Percentiles rank a stretch among this genome's conserved stretches.
Evolutionary conservation across 2,797 vertebrate species (phyloP).

Genomic region (Geotrypetes seraphini): DNA sequence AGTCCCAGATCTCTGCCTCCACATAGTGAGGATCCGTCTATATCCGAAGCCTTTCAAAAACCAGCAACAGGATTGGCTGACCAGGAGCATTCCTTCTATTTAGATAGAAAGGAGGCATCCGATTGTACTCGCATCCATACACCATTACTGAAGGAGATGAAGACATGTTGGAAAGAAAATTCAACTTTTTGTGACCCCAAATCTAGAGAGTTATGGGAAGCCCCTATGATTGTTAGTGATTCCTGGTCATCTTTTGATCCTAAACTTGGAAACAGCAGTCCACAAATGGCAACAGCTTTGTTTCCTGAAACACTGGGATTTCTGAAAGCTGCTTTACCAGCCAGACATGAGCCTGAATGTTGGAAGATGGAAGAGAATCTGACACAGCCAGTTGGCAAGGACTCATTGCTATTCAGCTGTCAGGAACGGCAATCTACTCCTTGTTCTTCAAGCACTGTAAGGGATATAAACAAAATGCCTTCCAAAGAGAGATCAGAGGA

Average conservation of each 20-base stretch:
- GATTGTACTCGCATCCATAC: conserved; percentile 6
- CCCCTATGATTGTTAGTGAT: conserved; percentile 44
- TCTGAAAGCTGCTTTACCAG: conserved; percentile 16
- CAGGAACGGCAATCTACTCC: conserved; percentile 12
- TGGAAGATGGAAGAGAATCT: conserved; percentile 30
- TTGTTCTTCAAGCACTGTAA: conserved; percentile 1
- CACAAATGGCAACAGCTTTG: conserved; percentile 30
- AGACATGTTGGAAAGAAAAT: conserved; percentile 16
- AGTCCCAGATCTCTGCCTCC: conserved; percentile 15
- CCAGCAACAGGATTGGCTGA: conserved; percentile 5
- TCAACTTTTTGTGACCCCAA: conserved; percentile 28
- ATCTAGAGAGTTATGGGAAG: conserved; percentile 44
- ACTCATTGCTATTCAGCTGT: no score
- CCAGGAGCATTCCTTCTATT: conserved; percentile 43
- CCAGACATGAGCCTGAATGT: conserved; percentile 12
- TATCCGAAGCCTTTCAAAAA: not conserved
- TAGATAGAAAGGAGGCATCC: conserved; percentile 15
- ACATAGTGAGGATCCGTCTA: conserved; percentile 9
- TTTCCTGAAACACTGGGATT: conserved; percentile 25
- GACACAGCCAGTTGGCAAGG: conserved; percentile 32
- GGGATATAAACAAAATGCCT: conserved; percentile 4
- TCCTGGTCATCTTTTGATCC: conserved; percentile 67
- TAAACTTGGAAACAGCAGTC: conserved; percentile 31
- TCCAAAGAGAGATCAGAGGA: conserved; percentile 19
- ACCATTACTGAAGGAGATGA: conserved; percentile 21